Evolutionary conservation across 2,888 invertebrate genomes (phyloP), one percentile per base, ranked within the genome.

Genomic region (Dermolepida albohirtum): DNA sequence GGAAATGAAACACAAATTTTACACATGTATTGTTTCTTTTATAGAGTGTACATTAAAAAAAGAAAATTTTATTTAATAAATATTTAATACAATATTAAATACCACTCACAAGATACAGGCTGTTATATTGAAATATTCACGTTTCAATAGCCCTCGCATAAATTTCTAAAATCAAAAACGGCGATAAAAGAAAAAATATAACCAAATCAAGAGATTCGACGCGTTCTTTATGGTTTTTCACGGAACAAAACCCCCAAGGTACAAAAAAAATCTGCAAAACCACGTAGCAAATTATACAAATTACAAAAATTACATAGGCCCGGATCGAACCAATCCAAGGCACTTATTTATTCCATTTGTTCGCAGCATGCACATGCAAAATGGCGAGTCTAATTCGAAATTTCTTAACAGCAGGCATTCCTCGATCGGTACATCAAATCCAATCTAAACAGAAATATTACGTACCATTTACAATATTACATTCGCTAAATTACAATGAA

Each of bases 331-430:
- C 67, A 67, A 67, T 67, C 67, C 47, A 67, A 55, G 54, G 6
- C 49, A 41, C 67, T 67, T 55, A 67, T 67, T 59, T 59, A 29
- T 67, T 67, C 67, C 67, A 64, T 67, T 54, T 64, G 54, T 47
- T 47, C 34, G 16, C 47, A 12, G 34, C 59, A 47, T 47, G 59
- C 27, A 49, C 54, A 64, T 64, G 67, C 67, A 67, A 67, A 67
- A 67, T 67, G 67, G 67, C 67, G 67, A 67, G 62, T 67, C 67
- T 63, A 67, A 67, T 67, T 67, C 54, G 67, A 63, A 63, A 67
- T 64, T 67, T 67, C 55, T 67, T 67, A 67, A 67, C 64, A 67
- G 67, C 64, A 59, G 44, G 34, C 34, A 59, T 59, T 59, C 44
- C 59, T 27, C 49, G 49, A 1, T 14, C 59, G 34, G 41, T 47